Evolutionary conservation across 2,797 vertebrate species (phyloP).

Genomic region (Danionella dracula): DNA sequence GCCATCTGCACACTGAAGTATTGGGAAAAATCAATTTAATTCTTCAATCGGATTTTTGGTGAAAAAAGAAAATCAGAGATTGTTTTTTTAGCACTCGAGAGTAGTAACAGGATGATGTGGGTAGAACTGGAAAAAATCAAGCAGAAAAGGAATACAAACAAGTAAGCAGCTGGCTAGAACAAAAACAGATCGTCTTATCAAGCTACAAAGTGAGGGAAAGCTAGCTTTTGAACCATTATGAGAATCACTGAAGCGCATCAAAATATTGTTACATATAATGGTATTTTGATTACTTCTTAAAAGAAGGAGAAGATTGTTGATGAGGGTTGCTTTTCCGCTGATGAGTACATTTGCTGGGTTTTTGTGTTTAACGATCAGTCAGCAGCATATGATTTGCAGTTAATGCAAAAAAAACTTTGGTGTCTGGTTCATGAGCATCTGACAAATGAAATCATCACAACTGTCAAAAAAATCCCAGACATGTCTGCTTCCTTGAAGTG

Average conservation of each 20-base stretch:
- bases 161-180: too few relatives aligned
- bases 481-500: neutral
- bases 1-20: too few relatives aligned
- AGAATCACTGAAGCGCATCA: neutral
- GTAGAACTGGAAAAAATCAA: too few relatives aligned
- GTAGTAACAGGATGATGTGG: too few relatives aligned
- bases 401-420: neutral
- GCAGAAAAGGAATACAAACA: too few relatives aligned
- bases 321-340: neutral
- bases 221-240: neutral
- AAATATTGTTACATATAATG: neutral
- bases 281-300: neutral
- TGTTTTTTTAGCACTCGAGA: too few relatives aligned
- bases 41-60: too few relatives aligned
- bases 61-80: too few relatives aligned
- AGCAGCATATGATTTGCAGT: conserved; percentile 15
- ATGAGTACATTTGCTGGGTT: neutral
- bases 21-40: too few relatives aligned
- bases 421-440: neutral
- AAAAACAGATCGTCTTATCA: neutral
- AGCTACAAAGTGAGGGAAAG: neutral
- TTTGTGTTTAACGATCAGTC: conserved; percentile 14
- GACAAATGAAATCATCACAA: neutral
- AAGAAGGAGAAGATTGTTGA: neutral
- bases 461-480: neutral